These are phyloP conservation scores for Vollenhovia emeryi DNA, from an alignment of 1,140 invertebrate genomes.

Conservation along the genomic window DNA sequence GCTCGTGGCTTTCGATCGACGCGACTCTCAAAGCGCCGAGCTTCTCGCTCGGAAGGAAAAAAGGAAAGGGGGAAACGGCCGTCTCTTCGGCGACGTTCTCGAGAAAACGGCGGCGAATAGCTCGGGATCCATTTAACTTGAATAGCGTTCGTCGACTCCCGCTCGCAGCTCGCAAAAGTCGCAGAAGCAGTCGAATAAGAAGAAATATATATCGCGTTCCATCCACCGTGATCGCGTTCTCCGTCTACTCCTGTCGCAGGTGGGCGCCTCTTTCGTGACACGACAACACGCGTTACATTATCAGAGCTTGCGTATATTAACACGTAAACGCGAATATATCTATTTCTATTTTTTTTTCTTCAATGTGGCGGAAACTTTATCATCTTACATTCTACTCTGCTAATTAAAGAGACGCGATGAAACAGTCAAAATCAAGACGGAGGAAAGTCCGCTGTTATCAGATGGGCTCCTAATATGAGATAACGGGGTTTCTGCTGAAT, in stretches of 20 bases:
- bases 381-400: not conserved
- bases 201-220: slow-evolving; percentile 50
- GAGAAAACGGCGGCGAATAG: slow-evolving; percentile 44
- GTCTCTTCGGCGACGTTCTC: slow-evolving; percentile 32
- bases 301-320: not conserved
- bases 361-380: not conserved
- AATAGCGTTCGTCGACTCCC: slow-evolving; percentile 49
- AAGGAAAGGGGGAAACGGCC: not conserved
- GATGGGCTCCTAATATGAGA: too few relatives aligned
- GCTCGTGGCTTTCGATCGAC: slow-evolving; percentile 41
- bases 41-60: slow-evolving; percentile 25
- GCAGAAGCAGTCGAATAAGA: slow-evolving; percentile 49
- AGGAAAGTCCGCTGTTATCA: too few relatives aligned
- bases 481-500: too few relatives aligned
- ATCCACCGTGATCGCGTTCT: slow-evolving; percentile 24
- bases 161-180: slow-evolving; percentile 51
- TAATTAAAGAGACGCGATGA: not conserved
- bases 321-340: not conserved
- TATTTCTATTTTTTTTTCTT: not conserved
- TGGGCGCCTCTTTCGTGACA: not conserved
- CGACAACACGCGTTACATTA: not conserved
- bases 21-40: slow-evolving; percentile 42
- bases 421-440: not conserved
- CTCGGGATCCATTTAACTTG: slow-evolving; percentile 66
- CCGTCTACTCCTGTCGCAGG: not conserved